Evolutionary conservation across 2,797 vertebrate species (phyloP).

Genomic region (Danionella dracula): DNA sequence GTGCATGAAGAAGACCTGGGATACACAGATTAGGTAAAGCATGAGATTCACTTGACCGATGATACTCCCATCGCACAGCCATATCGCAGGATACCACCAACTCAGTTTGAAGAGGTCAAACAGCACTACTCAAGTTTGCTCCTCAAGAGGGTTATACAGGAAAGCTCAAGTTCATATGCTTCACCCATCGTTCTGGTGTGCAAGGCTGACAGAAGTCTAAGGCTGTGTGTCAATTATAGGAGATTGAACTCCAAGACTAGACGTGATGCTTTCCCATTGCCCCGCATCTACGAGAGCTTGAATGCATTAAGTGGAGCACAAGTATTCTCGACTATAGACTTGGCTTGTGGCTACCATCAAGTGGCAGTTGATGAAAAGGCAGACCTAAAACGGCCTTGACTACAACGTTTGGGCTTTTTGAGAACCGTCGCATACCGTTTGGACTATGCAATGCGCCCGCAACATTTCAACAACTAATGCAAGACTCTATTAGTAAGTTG

Average conservation of each 20-base stretch:
- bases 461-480: neutral
- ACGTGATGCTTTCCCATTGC: neutral
- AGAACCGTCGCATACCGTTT: neutral
- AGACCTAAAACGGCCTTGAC: neutral
- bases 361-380: neutral
- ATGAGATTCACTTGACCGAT: neutral
- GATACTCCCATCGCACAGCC: neutral
- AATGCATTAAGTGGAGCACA: neutral
- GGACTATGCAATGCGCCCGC: neutral
- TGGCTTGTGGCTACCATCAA: neutral
- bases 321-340: neutral
- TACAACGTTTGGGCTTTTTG: neutral
- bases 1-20: neutral
- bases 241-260: neutral
- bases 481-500: neutral
- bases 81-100: neutral
- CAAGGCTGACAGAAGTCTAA: neutral
- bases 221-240: neutral
- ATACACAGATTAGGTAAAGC: neutral
- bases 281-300: neutral
- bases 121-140: neutral
- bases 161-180: neutral
- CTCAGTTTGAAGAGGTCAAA: neutral
- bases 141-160: neutral
- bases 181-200: neutral